Evolutionary conservation across 2,797 vertebrate genomes (phyloP).

Genomic region (Tangara arthus): DNA sequence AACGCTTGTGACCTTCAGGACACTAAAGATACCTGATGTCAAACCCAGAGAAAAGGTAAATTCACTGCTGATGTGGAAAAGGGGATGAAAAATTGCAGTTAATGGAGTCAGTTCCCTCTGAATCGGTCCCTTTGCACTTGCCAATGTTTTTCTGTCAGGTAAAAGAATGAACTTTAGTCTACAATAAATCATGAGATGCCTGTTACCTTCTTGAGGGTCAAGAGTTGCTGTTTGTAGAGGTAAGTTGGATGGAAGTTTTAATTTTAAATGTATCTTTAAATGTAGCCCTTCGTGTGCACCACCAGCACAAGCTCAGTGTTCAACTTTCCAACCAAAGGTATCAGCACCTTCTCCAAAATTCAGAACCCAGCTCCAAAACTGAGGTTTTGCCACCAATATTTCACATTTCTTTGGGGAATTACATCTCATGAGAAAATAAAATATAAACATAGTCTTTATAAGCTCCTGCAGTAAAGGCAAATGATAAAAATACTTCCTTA

Average conservation of each 20-base stretch:
- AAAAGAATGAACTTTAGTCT: neutral
- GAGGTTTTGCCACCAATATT: neutral
- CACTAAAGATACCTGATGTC: accelerated
- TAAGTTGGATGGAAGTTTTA: neutral
- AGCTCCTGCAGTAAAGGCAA: neutral
- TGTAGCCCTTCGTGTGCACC: neutral
- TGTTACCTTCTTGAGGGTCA: neutral
- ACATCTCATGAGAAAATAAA: neutral
- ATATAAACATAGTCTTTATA: neutral
- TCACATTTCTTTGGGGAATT: neutral
- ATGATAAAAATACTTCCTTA: neutral
- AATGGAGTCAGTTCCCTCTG: neutral
- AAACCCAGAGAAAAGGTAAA: neutral
- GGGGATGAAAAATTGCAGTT: neutral
- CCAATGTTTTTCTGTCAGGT: neutral
- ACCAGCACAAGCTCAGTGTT: accelerated
- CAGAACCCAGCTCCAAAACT: neutral
- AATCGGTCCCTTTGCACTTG: accelerated
- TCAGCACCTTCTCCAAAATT: neutral
- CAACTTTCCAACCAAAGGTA: accelerated
- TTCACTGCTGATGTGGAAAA: neutral
- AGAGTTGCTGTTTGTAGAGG: neutral
- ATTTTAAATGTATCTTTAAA: neutral
- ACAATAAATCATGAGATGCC: neutral
- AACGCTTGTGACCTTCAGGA: neutral